A percentile compares a stretch with the other conserved stretches of the same genome.
These are phyloP conservation scores for Lonchura striata DNA, from an alignment of 2,113 vertebrate species.

Conservation along the genomic window DNA sequence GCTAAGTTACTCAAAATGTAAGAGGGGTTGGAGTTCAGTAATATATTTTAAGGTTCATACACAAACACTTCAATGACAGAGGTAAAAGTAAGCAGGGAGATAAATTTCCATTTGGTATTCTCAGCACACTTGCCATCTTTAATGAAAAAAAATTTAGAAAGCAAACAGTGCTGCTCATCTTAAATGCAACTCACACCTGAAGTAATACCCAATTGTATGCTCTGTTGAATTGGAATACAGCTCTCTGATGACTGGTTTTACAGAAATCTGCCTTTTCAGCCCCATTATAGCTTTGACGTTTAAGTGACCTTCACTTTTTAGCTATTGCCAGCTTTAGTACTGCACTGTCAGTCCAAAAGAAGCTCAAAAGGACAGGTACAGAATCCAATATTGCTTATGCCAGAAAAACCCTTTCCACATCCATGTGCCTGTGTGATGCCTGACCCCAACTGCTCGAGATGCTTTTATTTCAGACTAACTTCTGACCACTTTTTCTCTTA, in stretches of 20 bases:
- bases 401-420: not conserved
- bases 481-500: not conserved
- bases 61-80: not conserved
- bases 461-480: not conserved
- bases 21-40: not conserved
- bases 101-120: not conserved
- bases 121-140: not conserved
- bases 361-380: not conserved
- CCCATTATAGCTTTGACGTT: not conserved
- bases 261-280: not conserved
- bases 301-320: not conserved
- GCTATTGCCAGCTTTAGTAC: not conserved
- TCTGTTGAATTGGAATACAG: rapidly evolving
- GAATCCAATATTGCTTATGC: not conserved
- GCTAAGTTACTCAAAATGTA: not conserved
- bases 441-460: not conserved
- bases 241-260: not conserved
- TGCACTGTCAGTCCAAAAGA: not conserved
- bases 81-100: not conserved
- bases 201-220: not conserved
- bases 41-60: not conserved
- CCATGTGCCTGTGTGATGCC: rapidly evolving
- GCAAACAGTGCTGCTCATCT: not conserved
- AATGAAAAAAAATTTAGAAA: not conserved
- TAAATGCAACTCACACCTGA: not conserved